Evolutionary conservation across 2,888 invertebrate species (phyloP).

Genomic region (Lasioglossum marginatum): DNA sequence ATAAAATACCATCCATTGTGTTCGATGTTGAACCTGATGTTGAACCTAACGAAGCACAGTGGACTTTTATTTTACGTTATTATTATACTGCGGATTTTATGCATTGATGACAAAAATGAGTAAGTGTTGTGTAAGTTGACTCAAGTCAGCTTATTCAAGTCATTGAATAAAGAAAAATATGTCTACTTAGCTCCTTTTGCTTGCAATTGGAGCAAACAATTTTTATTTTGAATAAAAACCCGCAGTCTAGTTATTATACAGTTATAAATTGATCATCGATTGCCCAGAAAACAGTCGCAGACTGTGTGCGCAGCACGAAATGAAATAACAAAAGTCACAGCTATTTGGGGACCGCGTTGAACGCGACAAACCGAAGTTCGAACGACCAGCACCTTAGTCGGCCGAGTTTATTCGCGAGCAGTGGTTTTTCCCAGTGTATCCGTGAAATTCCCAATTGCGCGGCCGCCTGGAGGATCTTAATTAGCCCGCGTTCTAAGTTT

Average conservation of each 20-base stretch:
- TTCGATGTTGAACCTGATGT: no score
- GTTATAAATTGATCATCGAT: not conserved
- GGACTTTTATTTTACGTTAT: no score
- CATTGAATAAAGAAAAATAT: no score
- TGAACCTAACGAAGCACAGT: no score
- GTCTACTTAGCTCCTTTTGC: no score
- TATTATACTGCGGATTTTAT: no score
- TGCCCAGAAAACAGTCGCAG: not conserved
- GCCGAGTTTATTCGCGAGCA: constrained; percentile 42
- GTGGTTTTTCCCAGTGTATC: constrained; percentile 60
- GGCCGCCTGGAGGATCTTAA: constrained; percentile 66
- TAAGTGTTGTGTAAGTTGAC: no score
- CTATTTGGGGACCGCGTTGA: not conserved
- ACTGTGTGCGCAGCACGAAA: not conserved
- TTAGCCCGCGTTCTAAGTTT: constrained; percentile 72
- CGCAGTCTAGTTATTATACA: not conserved
- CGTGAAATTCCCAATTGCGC: constrained; percentile 68
- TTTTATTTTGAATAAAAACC: no score
- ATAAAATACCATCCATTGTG: no score
- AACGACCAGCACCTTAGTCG: not conserved
- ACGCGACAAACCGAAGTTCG: not conserved
- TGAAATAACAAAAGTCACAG: not conserved
- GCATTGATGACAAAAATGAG: no score
- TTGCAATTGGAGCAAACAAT: no score
- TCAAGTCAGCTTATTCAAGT: no score